phyloP scores from a whole-genome alignment of 2,797 vertebrate species.

The Florisuga fusca region DNA sequence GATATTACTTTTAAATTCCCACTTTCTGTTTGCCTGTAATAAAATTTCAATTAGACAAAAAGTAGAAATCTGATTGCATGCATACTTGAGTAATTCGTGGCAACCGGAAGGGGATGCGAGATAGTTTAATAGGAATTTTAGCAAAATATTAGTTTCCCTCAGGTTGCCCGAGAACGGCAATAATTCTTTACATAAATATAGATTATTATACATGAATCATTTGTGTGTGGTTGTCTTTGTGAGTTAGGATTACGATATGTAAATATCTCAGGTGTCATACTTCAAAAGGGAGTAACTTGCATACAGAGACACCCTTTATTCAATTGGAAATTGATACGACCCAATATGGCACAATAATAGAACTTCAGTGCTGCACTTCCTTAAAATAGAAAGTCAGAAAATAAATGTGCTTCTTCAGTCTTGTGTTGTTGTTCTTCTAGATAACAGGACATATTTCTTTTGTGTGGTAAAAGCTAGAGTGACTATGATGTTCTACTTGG shows the following conservation, averaged over 20 bases:
- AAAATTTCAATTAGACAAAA: constrained; percentile 72
- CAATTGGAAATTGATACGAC: neutral
- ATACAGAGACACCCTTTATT: neutral
- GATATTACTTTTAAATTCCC: constrained; percentile 57
- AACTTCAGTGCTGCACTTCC: neutral
- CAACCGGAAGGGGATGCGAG: constrained; percentile 1
- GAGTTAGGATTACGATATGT: neutral
- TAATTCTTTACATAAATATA: constrained; percentile 41
- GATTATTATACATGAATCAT: neutral
- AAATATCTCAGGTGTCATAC: constrained; percentile 1
- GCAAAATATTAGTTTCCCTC: constrained; percentile 56
- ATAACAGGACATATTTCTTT: neutral
- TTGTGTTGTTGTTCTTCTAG: neutral
- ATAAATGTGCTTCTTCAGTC: neutral
- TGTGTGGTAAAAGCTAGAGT: neutral
- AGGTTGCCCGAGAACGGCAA: neutral
- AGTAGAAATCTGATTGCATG: constrained; percentile 52
- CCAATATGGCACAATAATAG: neutral
- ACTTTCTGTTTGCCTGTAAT: constrained; percentile 64
- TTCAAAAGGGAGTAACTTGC: neutral
- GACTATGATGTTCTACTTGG: neutral
- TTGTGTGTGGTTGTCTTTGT: neutral
- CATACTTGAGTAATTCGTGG: constrained; percentile 59
- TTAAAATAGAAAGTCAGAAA: neutral
- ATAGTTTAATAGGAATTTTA: constrained; percentile 60